Percentiles rank a stretch among this genome's conserved stretches.
Conservation (phyloP, 2,797 vertebrate species). For the Labroides dimidiatus region DNA sequence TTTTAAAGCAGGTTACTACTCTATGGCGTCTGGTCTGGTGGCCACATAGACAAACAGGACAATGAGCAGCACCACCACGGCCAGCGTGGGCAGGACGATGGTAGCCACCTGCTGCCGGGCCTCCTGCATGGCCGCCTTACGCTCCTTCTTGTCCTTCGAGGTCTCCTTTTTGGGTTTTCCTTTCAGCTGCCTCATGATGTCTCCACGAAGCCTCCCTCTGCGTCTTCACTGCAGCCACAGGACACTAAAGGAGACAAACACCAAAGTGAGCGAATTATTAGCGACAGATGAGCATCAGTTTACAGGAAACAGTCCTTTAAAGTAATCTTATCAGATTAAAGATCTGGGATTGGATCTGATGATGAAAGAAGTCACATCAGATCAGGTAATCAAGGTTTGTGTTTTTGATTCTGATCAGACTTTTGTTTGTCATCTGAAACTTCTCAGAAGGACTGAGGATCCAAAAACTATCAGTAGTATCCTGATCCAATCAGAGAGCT, state of each 20-base stretch:
- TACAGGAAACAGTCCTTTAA: too few relatives aligned
- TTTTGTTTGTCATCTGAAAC: too few relatives aligned
- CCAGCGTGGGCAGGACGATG: slow-evolving; percentile 92
- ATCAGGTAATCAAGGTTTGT: too few relatives aligned
- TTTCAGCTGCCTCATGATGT: slow-evolving; percentile 95
- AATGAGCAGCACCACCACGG: slow-evolving; percentile 90
- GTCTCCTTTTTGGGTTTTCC: slow-evolving; percentile 98
- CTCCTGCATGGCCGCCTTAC: slow-evolving; percentile 97
- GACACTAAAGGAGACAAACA: slow-evolving; percentile 40
- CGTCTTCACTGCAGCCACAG: slow-evolving; percentile 10
- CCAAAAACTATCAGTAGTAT: too few relatives aligned
- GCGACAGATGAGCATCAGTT: too few relatives aligned
- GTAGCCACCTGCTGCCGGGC: slow-evolving; percentile 95
- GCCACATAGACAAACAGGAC: slow-evolving; percentile 96
- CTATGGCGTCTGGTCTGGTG: slow-evolving; percentile 89
- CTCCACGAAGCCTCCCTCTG: not conserved
- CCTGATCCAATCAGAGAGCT: too few relatives aligned
- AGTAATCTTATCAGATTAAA: too few relatives aligned
- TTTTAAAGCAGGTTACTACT: slow-evolving; percentile 73
- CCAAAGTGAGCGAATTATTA: not conserved
- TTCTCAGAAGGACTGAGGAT: too few relatives aligned
- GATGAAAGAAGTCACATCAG: too few relatives aligned
- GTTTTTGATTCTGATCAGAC: too few relatives aligned
- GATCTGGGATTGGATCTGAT: too few relatives aligned
- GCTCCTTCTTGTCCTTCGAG: slow-evolving; percentile 96